A percentile compares a stretch with the other conserved stretches of the same genome.
These are phyloP conservation scores for Gorsachius goisagi DNA, from an alignment of 2,113 vertebrate species.

Conservation along the genomic window DNA sequence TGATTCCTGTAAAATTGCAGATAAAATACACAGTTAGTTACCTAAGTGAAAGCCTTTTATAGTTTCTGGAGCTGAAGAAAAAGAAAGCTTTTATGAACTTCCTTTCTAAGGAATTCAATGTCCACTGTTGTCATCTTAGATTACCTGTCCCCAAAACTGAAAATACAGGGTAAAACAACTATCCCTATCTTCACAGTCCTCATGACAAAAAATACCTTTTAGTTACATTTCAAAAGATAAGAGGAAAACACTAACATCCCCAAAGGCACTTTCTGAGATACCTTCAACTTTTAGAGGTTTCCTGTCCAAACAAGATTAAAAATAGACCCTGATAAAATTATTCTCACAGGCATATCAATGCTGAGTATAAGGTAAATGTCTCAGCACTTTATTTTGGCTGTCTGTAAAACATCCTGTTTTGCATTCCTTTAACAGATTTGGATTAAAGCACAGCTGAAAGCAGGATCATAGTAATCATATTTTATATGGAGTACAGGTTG, in stretches of 20 bases:
- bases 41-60: background rate
- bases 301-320: constrained; percentile 25
- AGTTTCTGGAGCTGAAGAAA: background rate
- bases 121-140: background rate
- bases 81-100: background rate
- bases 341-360: background rate
- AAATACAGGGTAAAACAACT: background rate
- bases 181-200: background rate
- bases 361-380: background rate
- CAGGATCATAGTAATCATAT: background rate
- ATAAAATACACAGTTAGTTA: background rate
- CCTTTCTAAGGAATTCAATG: background rate
- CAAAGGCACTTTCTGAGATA: background rate
- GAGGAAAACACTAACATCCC: constrained; percentile 12
- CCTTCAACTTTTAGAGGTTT: background rate
- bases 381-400: background rate
- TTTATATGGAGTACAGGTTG: background rate
- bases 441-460: constrained; percentile 22
- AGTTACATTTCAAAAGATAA: constrained; percentile 26
- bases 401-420: background rate
- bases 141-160: background rate
- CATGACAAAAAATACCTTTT: background rate
- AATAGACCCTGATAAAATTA: background rate
- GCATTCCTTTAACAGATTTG: constrained; percentile 8
- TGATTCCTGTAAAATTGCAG: background rate